These are phyloP conservation scores for Harpalus rubripes DNA, from an alignment of 2,888 invertebrate species.

Conservation along the genomic window DNA sequence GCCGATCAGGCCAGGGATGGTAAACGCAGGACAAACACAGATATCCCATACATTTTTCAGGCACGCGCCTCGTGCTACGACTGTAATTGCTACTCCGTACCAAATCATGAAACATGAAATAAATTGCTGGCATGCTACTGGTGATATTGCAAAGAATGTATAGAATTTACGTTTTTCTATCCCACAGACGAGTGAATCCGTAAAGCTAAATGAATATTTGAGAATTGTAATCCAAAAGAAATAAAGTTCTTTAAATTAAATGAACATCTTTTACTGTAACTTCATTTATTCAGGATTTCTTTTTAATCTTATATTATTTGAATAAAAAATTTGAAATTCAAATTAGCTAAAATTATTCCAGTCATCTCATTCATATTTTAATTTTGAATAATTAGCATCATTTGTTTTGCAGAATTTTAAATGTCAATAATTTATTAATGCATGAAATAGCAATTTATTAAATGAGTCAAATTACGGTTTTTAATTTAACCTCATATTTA, in stretches of 20 bases:
- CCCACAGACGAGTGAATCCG: conserved; percentile 15
- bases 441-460: neutral
- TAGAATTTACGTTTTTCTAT: conserved; percentile 1
- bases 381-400: neutral
- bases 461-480: neutral
- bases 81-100: too few species aligned
- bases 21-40: neutral
- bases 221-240: neutral
- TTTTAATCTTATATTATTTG: neutral
- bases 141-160: conserved; percentile 19
- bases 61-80: neutral
- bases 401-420: neutral
- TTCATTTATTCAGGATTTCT: conserved; percentile 25
- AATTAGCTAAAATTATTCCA: neutral
- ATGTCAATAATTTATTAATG: neutral
- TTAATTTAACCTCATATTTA: neutral
- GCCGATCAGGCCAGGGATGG: neutral
- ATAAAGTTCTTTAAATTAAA: conserved; percentile 25
- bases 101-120: neutral
- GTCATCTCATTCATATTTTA: neutral
- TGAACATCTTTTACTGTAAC: conserved; percentile 27
- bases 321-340: conserved; percentile 22
- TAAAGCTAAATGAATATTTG: conserved; percentile 27
- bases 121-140: conserved; percentile 35
- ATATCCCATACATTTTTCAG: conserved; percentile 26